These are phyloP conservation scores for Ceuthmochares aereus DNA, from an alignment of 2,113 vertebrate species.

Conservation along the genomic window DNA sequence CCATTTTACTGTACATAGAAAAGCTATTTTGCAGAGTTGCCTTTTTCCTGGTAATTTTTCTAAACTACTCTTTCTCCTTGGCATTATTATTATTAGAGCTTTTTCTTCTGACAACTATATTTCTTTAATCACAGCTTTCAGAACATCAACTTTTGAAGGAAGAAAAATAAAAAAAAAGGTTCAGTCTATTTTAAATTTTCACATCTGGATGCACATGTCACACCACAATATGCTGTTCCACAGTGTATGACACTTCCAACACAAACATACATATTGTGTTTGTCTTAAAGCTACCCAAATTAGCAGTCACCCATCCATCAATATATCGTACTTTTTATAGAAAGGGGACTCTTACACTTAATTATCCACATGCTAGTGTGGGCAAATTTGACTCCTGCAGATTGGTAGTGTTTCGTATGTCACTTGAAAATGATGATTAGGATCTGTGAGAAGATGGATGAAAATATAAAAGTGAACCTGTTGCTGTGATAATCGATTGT, in stretches of 20 bases:
- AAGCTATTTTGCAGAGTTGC: neutral
- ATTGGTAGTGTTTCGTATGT: neutral
- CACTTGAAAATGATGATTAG: neutral
- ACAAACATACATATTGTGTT: neutral
- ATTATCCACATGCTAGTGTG: neutral
- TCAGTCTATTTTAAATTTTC: slow-evolving; percentile 43
- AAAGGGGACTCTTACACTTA: neutral
- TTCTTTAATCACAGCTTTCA: slow-evolving; percentile 59
- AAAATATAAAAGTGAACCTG: neutral
- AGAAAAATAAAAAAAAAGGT: neutral
- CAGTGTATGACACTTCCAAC: neutral
- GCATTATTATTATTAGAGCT: slow-evolving; percentile 23
- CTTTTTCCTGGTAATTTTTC: slow-evolving; percentile 9
- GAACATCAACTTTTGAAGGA: neutral
- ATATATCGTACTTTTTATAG: neutral
- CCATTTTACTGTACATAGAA: neutral
- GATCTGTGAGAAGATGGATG: neutral
- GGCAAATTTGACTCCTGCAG: neutral
- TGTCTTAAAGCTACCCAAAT: slow-evolving; percentile 32
- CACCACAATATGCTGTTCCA: neutral
- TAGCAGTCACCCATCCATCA: neutral
- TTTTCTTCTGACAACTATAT: neutral
- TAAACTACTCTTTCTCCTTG: neutral
- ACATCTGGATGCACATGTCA: slow-evolving; percentile 44
- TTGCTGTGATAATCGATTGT: neutral